A percentile compares a stretch with the other conserved stretches of the same genome.
These are phyloP conservation scores for Chaetops frenatus DNA, from an alignment of 2,113 vertebrate species.

Conservation along the genomic window DNA sequence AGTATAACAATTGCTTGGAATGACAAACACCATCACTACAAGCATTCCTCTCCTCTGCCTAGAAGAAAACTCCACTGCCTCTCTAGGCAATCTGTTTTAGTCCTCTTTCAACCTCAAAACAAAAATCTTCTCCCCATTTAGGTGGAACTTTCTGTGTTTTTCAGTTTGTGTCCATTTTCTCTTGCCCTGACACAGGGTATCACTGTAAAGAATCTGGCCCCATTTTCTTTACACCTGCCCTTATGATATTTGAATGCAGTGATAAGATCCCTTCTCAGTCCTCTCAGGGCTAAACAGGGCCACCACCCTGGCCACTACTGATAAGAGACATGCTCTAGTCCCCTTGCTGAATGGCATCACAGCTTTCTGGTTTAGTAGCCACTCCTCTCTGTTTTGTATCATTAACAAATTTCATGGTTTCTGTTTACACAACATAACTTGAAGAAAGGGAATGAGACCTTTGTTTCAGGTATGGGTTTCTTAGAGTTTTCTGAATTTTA, in stretches of 20 bases:
- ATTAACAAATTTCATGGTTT: background rate
- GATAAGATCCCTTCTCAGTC: background rate
- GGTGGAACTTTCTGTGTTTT: background rate
- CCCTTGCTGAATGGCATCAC: background rate
- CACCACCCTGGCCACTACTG: background rate
- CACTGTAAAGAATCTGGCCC: background rate
- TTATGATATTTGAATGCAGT: background rate
- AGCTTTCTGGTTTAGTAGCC: background rate
- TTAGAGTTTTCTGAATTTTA: background rate
- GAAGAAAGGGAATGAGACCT: background rate
- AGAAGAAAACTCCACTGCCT: background rate
- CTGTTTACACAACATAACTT: background rate
- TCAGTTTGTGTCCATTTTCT: background rate
- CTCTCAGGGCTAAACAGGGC: background rate
- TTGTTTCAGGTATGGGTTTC: background rate
- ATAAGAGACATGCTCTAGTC: background rate
- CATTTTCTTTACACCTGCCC: background rate
- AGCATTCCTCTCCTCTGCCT: background rate
- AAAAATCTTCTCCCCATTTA: background rate
- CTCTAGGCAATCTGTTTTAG: background rate
- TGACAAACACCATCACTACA: background rate
- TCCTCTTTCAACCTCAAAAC: background rate
- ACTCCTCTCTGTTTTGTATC: too few species aligned
- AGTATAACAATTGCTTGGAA: background rate
- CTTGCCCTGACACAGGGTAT: background rate